phyloP scores from a whole-genome alignment of 2,888 invertebrate genomes.

The Trachelus tabidus region DNA sequence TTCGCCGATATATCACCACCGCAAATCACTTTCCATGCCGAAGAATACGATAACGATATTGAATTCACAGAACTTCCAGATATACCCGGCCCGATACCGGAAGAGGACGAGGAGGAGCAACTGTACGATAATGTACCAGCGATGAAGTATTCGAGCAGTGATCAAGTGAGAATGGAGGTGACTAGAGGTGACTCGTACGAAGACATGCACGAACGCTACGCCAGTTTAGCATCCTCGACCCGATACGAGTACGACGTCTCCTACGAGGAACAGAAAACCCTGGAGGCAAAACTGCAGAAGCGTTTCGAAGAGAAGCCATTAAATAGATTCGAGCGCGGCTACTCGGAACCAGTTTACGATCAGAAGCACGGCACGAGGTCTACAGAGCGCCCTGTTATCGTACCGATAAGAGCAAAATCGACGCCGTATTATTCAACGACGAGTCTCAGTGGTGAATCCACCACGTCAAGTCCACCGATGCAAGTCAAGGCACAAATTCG shows the following conservation, averaged over 20 bases:
- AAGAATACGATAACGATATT: slow-evolving; percentile 51
- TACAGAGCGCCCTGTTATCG: slow-evolving; percentile 69
- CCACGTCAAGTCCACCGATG: slow-evolving; percentile 64
- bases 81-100: slow-evolving; percentile 55
- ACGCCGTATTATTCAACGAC: slow-evolving; percentile 66
- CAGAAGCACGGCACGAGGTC: slow-evolving; percentile 65
- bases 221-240: slow-evolving; percentile 47
- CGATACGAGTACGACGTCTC: slow-evolving; percentile 58
- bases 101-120: slow-evolving; percentile 58
- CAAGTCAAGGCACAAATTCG: slow-evolving; percentile 59
- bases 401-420: slow-evolving; percentile 63
- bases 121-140: slow-evolving; percentile 62
- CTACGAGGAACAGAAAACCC: slow-evolving; percentile 41
- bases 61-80: slow-evolving; percentile 36
- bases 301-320: slow-evolving; percentile 23
- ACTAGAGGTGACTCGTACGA: slow-evolving; percentile 57
- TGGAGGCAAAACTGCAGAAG: slow-evolving; percentile 26
- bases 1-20: slow-evolving; percentile 53
- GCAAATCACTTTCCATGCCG: slow-evolving; percentile 47
- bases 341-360: slow-evolving; percentile 46
- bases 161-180: slow-evolving; percentile 54
- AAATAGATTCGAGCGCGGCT: slow-evolving; percentile 41
- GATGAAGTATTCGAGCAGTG: slow-evolving; percentile 56
- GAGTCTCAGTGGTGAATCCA: slow-evolving; percentile 75
- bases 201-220: slow-evolving; percentile 61